A percentile compares a stretch with the other conserved stretches of the same genome.
phyloP scores from a whole-genome alignment of 2,113 vertebrate species.

The Pygathrix nemaeus region DNA sequence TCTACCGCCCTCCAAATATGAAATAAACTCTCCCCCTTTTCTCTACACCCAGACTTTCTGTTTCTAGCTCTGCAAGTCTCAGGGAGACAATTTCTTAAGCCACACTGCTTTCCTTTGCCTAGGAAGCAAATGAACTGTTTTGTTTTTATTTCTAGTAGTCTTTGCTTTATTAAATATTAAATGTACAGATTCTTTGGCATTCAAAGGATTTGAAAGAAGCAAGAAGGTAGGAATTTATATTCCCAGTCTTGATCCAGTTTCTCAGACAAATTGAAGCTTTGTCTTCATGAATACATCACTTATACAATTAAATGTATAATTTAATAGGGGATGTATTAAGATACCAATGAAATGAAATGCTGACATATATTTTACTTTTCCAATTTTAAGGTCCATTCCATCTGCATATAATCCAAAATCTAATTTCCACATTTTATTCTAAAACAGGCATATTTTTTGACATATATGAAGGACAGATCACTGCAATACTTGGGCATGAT shows the following conservation, averaged over 20 bases:
- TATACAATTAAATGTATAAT: neutral
- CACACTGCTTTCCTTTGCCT: neutral
- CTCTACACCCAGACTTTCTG: neutral
- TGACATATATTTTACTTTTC: neutral
- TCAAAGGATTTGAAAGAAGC: neutral
- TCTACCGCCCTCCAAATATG: neutral
- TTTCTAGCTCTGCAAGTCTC: neutral
- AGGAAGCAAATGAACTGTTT: neutral
- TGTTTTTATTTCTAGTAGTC: neutral
- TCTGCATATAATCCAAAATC: neutral
- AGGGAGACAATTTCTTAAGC: neutral
- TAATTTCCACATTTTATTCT: neutral
- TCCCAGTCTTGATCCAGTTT: neutral
- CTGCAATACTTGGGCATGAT: conserved; percentile 91
- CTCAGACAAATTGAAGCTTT: neutral
- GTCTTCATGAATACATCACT: neutral
- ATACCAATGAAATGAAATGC: neutral
- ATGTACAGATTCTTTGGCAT: neutral
- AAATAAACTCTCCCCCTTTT: neutral
- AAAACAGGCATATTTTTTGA: conserved; percentile 88
- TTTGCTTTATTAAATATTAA: neutral
- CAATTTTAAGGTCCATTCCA: neutral
- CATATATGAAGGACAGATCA: conserved; percentile 93
- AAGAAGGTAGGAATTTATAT: neutral
- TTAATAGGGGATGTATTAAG: too few species aligned